Base-by-base conservation (phyloP, 2,797 vertebrate species). In the Channa striata region DNA sequence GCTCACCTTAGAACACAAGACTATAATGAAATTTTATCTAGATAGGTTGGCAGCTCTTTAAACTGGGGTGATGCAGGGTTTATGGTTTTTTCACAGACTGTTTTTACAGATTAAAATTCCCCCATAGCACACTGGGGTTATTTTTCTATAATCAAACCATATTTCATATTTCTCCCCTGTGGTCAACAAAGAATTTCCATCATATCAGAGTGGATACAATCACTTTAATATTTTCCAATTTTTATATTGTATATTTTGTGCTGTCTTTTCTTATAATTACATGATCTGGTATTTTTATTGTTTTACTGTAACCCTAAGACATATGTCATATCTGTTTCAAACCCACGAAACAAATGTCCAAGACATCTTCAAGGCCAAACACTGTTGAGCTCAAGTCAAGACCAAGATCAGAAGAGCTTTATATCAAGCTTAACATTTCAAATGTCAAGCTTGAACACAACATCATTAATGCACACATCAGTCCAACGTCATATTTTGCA, bases 71-170 rank as follows among this genome's bases (percentile, higher is more conserved):
- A 59, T 23, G 9, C 10, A 14, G 8, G 7, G 36, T 47, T 42
- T 51, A 10, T 53, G 20, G 2, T 16, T 42, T 23, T 40, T 72
- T 30, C 19, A 13, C 14, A 48, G 20, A 40, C 19, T 34, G 9
- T 60, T 37, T 36, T 16, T 42, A 4, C 8, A 53, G 23, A 53
- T 62, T 59, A 44, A 46, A 34, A 44, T 53, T 7, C 21, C 21
- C 5, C 5, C 2, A 16, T 44, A 8, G 6, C 21, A 53, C 9
- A 42, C 25, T 60, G n/a, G 33, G 53, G 14, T 17, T 11, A 21
- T 53, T 40, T 73, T 20, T 73, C n/a, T 51, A 4, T 52, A 56
- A 92, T 91, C 89, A 89, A 86, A 89, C 20, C 40, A 49, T 40
- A 30, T 40, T 19, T 63, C 40, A 30, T 30, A 30, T 4, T 30